phyloP scores from a whole-genome alignment of 1,140 invertebrate genomes.

The Dreissena polymorpha region DNA sequence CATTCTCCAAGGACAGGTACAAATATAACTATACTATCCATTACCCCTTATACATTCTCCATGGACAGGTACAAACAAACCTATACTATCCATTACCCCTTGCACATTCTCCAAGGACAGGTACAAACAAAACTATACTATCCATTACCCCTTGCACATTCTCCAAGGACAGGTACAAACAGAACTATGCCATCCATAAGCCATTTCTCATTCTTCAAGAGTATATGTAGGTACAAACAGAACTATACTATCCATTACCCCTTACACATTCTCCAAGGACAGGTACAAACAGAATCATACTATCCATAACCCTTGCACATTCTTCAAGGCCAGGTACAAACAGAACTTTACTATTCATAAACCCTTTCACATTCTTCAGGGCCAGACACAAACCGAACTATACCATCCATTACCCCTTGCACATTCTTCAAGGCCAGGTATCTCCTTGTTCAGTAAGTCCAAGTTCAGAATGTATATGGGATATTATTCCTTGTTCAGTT shows the following conservation, averaged over 20 bases:
- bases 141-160: too few relatives aligned
- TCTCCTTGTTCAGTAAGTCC: too few relatives aligned
- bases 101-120: conserved; percentile 83
- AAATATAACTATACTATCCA: conserved; percentile 84
- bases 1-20: conserved; percentile 72
- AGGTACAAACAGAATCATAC: conserved; percentile 95
- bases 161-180: too few relatives aligned
- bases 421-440: conserved; percentile 76
- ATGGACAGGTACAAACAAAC: background rate
- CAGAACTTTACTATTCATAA: conserved; percentile 96
- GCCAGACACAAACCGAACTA: conserved; percentile 96
- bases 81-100: conserved; percentile 94
- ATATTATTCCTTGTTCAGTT: too few relatives aligned
- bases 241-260: too few relatives aligned
- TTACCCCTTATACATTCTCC: too few relatives aligned
- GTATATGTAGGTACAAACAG: conserved; percentile 93
- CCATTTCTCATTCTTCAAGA: too few relatives aligned
- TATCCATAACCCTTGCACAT: conserved; percentile 91
- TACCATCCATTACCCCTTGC: conserved; percentile 92
- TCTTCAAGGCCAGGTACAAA: conserved; percentile 84
- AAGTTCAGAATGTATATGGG: too few relatives aligned
- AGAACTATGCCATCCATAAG: conserved; percentile 57
- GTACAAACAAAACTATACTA: too few relatives aligned
- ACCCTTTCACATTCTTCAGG: conserved; percentile 87
- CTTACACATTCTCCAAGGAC: too few relatives aligned